Evolutionary conservation across 1,140 invertebrate genomes (phyloP).

Genomic region (Zaprionus camerounensis): DNA sequence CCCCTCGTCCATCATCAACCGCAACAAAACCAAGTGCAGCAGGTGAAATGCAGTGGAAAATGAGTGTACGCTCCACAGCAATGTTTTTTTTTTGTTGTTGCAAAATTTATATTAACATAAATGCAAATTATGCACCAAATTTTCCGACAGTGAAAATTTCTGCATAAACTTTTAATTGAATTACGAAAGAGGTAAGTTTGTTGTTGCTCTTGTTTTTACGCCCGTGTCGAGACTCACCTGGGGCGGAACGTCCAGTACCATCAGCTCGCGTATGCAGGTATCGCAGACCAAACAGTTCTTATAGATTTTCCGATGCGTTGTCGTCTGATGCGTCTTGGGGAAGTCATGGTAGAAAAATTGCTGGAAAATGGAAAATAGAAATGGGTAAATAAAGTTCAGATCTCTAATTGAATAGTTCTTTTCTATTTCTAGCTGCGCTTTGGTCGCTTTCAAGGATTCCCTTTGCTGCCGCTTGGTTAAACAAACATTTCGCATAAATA

Average conservation of each 20-base stretch:
- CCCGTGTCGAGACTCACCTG: slow-evolving; percentile 68
- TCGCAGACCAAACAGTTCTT: slow-evolving; percentile 84
- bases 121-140: slow-evolving; percentile 2
- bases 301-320: slow-evolving; percentile 80
- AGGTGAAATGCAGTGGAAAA: slow-evolving; percentile 59
- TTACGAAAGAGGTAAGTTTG: slow-evolving; percentile 46
- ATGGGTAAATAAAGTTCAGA: slow-evolving; percentile 30
- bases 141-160: not conserved
- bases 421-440: not conserved
- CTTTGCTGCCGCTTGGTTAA: slow-evolving; percentile 10
- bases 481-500: slow-evolving; percentile 50
- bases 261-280: slow-evolving; percentile 84
- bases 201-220: not conserved
- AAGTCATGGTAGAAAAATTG: slow-evolving; percentile 85
- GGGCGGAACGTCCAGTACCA: slow-evolving; percentile 84
- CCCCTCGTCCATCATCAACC: not conserved
- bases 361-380: slow-evolving; percentile 55
- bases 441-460: not conserved
- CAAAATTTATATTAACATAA: slow-evolving; percentile 2
- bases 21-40: not conserved
- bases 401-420: slow-evolving; percentile 3
- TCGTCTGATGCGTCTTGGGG: slow-evolving; percentile 80
- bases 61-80: not conserved
- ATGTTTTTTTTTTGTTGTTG: not conserved
- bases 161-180: slow-evolving; percentile 54